These are phyloP conservation scores for Microtus pennsylvanicus DNA, from an alignment of 2,113 vertebrate species.

Conservation along the genomic window DNA sequence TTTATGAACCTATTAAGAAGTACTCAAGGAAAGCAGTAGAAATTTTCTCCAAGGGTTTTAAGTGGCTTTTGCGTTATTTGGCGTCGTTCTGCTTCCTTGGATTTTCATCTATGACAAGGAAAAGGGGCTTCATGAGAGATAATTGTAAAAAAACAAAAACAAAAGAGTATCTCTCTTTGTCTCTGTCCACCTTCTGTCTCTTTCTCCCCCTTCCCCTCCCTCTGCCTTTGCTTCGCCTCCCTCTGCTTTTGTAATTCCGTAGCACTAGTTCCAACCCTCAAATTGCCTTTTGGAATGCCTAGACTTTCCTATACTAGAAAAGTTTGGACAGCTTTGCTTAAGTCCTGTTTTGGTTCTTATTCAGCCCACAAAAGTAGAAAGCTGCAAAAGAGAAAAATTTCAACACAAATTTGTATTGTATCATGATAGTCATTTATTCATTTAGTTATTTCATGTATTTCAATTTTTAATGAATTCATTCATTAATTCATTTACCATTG, in stretches of 20 bases:
- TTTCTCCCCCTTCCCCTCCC: background rate
- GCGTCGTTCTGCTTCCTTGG: conserved; percentile 40
- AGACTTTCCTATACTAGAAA: conserved; percentile 19
- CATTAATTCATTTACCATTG: too few species aligned
- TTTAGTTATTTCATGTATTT: background rate
- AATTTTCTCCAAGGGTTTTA: conserved; percentile 12
- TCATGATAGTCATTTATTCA: conserved; percentile 31
- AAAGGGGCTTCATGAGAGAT: conserved; percentile 1
- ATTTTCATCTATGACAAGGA: conserved; percentile 31
- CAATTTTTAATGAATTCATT: too few species aligned
- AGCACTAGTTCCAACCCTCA: background rate
- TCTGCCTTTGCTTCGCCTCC: background rate
- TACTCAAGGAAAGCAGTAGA: conserved; percentile 48
- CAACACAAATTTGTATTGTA: conserved; percentile 24
- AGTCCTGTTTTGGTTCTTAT: conserved; percentile 50
- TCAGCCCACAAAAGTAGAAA: background rate
- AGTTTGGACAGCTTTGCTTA: background rate
- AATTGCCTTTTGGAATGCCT: background rate
- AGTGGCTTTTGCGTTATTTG: conserved; percentile 45
- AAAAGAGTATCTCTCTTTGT: background rate
- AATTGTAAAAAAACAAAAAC: background rate
- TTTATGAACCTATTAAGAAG: conserved; percentile 44
- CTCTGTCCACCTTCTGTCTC: background rate
- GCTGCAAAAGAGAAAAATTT: conserved; percentile 1
- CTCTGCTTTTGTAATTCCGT: background rate